Evolutionary conservation across 2,113 vertebrate species (phyloP), one percentile per base, ranked within the genome.

Genomic region (Parus major): DNA sequence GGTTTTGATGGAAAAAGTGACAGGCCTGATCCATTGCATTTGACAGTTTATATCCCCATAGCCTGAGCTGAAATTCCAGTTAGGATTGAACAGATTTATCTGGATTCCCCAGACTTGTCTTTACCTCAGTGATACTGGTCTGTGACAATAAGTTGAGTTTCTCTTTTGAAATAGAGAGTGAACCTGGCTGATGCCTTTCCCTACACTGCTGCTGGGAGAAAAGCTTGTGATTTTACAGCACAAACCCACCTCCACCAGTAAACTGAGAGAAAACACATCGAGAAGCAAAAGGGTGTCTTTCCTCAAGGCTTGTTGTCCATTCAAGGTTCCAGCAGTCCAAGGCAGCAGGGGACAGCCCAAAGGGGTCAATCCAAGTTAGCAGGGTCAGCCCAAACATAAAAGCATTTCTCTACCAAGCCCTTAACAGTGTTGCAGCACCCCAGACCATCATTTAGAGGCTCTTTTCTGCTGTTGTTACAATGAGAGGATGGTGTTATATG

Each of bases 31-130:
- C 88, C 73, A 59, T 73, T 89, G 55, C 35, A 82, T 95, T 82
- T 96, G 78, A 92, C 84, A 91, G 72, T 64, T 93, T 91, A 89
- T 96, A 96, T 90, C 91, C 91, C 56, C 25, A 28, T 42, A 56
- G 72, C 47, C 81, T 88, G 68, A 95, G 66, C 84, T 79, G 81
- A 92, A 97, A 96, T 95, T 94, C 84, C 92, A 83, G 82, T 91
- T 88, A 77, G 56, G 66, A 95, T 60, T 92, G 91, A 94, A 82
- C 68, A 96, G 86, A 93, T 87, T 92, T 93, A 92, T 77, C 81
- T 92, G 89, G 81, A 92, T 89, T 94, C 83, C 52, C 42, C 59
- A 71, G 68, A 59, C 35, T 80, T 0, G 0, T 82, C 56, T 91
- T 85, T 70, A 77, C 78, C 44, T 88, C 4, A 0, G 53, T 52